A percentile compares a stretch with the other conserved stretches of the same genome.
Conservation (phyloP, 2,113 vertebrate genomes). For the Naja naja region DNA sequence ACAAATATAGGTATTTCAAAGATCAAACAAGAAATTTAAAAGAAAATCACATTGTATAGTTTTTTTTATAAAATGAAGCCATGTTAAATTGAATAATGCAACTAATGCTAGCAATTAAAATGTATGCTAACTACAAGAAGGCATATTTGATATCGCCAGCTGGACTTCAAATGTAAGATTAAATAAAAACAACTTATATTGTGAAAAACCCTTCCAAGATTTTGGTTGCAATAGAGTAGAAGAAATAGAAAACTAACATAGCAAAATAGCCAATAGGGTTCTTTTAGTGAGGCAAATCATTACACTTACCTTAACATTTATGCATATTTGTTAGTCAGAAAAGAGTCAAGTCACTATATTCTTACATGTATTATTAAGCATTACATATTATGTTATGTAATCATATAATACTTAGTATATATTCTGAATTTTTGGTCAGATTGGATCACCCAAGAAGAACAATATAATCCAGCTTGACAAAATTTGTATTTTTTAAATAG, state of each 20-base stretch:
- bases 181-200: neutral
- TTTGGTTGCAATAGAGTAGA: neutral
- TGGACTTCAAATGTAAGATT: neutral
- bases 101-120: neutral
- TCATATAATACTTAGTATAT: neutral
- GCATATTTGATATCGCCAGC: neutral
- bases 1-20: constrained; percentile 9
- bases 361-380: neutral
- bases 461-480: neutral
- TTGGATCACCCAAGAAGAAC: neutral
- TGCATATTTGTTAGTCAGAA: neutral
- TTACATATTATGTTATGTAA: neutral
- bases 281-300: neutral
- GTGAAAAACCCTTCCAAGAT: neutral
- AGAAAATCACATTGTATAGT: neutral
- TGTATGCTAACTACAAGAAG: neutral
- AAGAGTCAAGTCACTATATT: neutral
- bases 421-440: neutral
- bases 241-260: neutral
- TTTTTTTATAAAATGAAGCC: neutral
- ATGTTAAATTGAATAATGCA: neutral
- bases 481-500: neutral
- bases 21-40: neutral
- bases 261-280: neutral
- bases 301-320: neutral